Evolutionary conservation across 2,797 vertebrate genomes (phyloP).

Genomic region (Sphenopsis melanotis): DNA sequence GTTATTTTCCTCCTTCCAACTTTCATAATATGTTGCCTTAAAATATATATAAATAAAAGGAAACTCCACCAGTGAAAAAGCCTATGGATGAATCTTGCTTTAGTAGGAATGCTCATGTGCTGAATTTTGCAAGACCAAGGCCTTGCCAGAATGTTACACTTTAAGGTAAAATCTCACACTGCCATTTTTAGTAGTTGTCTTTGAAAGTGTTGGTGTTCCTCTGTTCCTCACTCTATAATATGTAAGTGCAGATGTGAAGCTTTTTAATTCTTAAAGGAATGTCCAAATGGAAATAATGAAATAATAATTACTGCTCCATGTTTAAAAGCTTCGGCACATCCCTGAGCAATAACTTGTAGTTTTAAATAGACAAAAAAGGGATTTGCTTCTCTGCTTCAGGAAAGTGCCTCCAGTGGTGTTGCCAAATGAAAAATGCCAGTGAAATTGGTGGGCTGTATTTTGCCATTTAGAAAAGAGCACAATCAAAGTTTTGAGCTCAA

Average conservation of each 20-base stretch:
- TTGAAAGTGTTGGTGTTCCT: not conserved
- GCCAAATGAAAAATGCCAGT: not conserved
- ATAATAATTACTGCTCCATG: not conserved
- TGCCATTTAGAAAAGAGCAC: not conserved
- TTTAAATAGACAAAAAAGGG: not conserved
- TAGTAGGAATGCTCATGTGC: not conserved
- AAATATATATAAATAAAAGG: conserved; percentile 57
- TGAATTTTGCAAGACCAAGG: not conserved
- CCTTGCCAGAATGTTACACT: not conserved
- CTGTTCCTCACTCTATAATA: not conserved
- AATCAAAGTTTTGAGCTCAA: not conserved
- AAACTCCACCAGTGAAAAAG: conserved; percentile 34
- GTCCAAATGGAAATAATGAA: not conserved
- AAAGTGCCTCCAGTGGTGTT: not conserved
- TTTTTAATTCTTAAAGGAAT: not conserved
- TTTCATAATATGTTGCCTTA: conserved; percentile 43
- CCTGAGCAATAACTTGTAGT: not conserved
- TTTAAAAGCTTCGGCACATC: not conserved
- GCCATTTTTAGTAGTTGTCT: not conserved
- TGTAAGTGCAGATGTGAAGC: not conserved
- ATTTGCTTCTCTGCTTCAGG: not conserved
- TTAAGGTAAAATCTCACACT: not conserved
- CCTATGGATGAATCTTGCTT: conserved; percentile 22
- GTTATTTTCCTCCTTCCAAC: not conserved
- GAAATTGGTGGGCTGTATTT: not conserved